A percentile compares a stretch with the other conserved stretches of the same genome.
phyloP scores from a whole-genome alignment of 2,797 vertebrate genomes.

The Argentina silus region DNA sequence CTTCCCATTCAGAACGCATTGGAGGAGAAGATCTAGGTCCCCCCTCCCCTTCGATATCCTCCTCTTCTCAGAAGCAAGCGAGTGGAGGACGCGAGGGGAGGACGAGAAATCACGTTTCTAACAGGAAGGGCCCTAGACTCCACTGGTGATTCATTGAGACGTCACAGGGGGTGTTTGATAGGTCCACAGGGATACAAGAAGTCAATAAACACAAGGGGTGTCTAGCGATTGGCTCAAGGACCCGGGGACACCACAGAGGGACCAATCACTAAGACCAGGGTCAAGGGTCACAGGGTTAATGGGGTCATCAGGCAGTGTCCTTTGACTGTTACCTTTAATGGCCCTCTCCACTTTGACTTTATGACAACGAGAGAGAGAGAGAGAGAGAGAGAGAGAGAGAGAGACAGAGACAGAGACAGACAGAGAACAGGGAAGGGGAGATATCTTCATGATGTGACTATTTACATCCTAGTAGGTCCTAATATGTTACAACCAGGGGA shows the following conservation, averaged over 20 bases:
- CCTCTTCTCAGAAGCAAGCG: too few species aligned
- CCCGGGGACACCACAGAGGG: conserved; percentile 59
- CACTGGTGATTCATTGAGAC: conserved; percentile 18
- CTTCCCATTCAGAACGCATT: too few species aligned
- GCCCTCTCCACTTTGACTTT: conserved; percentile 88
- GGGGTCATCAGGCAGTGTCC: conserved; percentile 57
- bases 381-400: neutral
- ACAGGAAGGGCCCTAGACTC: too few species aligned
- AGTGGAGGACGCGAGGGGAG: too few species aligned
- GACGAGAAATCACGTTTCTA: too few species aligned
- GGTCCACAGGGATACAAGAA: conserved; percentile 7
- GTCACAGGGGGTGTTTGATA: conserved; percentile 16
- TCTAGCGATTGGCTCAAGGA: conserved; percentile 21
- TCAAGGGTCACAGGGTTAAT: conserved; percentile 62
- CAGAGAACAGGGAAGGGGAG: too few species aligned
- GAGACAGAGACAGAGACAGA: too few species aligned
- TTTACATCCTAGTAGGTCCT: too few species aligned
- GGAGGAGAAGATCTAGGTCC: too few species aligned
- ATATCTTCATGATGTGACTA: neutral
- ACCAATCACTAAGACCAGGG: conserved; percentile 54
- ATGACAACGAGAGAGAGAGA: conserved; percentile 64
- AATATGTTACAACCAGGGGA: too few species aligned
- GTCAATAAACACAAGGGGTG: neutral
- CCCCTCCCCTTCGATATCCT: too few species aligned
- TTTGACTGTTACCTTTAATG: conserved; percentile 81